Base-by-base conservation (phyloP, 2,113 vertebrate species). In the Ctenomys sociabilis region DNA sequence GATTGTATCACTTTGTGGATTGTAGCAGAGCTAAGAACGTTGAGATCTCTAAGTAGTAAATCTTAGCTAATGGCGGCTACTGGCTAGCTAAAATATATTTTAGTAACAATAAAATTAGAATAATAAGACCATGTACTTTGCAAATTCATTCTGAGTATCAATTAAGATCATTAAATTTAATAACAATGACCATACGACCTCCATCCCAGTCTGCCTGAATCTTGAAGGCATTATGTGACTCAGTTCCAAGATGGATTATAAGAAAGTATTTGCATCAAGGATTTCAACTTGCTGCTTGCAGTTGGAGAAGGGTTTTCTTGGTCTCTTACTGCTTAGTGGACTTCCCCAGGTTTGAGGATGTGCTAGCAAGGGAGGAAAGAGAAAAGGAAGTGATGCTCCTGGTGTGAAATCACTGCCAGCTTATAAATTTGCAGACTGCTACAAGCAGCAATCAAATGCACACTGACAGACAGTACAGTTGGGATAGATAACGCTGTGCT, bases 71-170 rank as follows among this genome's bases (percentile, higher is more conserved):
- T 88, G 54, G 88, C 43, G 45, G 37, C 26, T 12, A 66, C 32
- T 54, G 30, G 49, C 14, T 61, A 66, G 8, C 59, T 90, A 63
- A 86, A 78, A 94, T 45, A 37, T 78, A 91, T 72, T 80, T 90
- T 63, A 89, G 95, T 95, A 92, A 96, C 90, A 83, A 88, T 88
- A 73, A 91, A 68, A 92, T 95, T 96, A 91, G 73, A 91, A 87
- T 86, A 93, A 93, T 90, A 91, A 90, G 80, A 49, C 14, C 13
- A 37, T 91, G 59, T 88, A 32, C 45, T 82, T 81, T 68, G 37
- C 32, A 95, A n/a, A 80, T n/a, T 93, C 72, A 90, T 87, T 92
- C 59, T 77, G 59, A 88, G 43, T 57, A 75, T 95, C 91, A 94
- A 28, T 94, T 96, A 93, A 94, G 57, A 30, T 94, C 90, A 93